phyloP scores from a whole-genome alignment of 2,797 vertebrate genomes.

The Myiothlypis chrysogaster region DNA sequence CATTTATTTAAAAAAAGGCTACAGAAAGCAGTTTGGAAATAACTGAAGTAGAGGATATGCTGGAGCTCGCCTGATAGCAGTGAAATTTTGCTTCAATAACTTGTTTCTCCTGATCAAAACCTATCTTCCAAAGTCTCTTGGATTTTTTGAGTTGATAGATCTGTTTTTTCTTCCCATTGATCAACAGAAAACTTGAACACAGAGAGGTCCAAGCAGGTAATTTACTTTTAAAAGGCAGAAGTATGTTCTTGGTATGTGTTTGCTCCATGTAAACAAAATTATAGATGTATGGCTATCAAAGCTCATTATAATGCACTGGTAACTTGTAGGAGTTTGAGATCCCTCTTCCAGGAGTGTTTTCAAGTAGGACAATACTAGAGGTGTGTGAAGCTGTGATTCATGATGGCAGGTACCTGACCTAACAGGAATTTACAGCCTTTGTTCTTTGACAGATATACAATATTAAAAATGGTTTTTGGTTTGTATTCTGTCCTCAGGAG shows the following conservation, averaged over 20 bases:
- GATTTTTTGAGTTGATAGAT: background rate
- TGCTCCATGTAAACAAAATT: background rate
- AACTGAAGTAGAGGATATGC: background rate
- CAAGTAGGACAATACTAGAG: background rate
- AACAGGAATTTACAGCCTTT: background rate
- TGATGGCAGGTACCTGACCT: background rate
- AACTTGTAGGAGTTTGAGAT: background rate
- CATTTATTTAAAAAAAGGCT: background rate
- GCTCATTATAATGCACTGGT: background rate
- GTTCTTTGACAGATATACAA: background rate
- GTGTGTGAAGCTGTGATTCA: background rate
- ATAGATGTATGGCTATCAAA: background rate
- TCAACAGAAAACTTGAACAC: background rate
- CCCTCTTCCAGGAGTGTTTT: background rate
- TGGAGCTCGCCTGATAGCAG: background rate
- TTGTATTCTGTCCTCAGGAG: conserved; percentile 71
- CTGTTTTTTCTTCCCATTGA: background rate
- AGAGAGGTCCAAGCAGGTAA: background rate
- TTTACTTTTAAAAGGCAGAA: background rate
- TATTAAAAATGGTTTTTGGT: background rate
- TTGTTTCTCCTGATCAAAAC: background rate
- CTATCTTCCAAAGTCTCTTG: background rate
- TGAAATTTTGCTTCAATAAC: background rate
- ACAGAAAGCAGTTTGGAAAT: background rate
- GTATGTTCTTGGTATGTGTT: background rate